Evolutionary conservation across 2,888 invertebrate species (phyloP).

Genomic region (Mycogona germanica): DNA sequence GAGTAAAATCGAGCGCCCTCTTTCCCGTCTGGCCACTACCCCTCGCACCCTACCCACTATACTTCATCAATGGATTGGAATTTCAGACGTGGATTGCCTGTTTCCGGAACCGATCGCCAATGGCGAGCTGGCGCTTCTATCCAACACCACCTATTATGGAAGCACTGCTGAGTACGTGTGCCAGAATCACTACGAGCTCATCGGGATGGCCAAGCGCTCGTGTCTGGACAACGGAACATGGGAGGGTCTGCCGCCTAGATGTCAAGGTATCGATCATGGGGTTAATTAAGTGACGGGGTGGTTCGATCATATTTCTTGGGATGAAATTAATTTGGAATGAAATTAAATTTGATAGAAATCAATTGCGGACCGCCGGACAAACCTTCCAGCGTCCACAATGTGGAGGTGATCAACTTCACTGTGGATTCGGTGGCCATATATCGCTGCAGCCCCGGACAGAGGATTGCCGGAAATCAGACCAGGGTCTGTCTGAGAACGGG

Average conservation of each 20-base stretch:
- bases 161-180: conserved; percentile 75
- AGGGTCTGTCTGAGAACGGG: conserved; percentile 62
- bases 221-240: conserved; percentile 83
- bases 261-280: conserved; percentile 52
- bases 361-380: conserved; percentile 58
- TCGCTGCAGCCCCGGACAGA: conserved; percentile 67
- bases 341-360: conserved; percentile 46
- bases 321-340: background rate
- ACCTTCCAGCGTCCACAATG: conserved; percentile 41
- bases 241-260: conserved; percentile 71
- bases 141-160: conserved; percentile 80
- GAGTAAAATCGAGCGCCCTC: conserved; percentile 15
- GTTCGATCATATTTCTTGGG: background rate
- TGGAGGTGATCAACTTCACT: conserved; percentile 47
- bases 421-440: conserved; percentile 71
- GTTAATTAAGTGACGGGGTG: background rate
- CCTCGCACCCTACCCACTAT: background rate
- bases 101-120: conserved; percentile 55
- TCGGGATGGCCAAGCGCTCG: conserved; percentile 66
- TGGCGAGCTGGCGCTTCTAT: conserved; percentile 64
- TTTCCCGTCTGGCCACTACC: no score
- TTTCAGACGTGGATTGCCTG: conserved; percentile 61
- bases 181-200: conserved; percentile 61
- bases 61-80: conserved; percentile 1
- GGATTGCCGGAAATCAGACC: conserved; percentile 59